phyloP scores from a whole-genome alignment of 1,140 invertebrate genomes.

The Cotesia chilonis region DNA sequence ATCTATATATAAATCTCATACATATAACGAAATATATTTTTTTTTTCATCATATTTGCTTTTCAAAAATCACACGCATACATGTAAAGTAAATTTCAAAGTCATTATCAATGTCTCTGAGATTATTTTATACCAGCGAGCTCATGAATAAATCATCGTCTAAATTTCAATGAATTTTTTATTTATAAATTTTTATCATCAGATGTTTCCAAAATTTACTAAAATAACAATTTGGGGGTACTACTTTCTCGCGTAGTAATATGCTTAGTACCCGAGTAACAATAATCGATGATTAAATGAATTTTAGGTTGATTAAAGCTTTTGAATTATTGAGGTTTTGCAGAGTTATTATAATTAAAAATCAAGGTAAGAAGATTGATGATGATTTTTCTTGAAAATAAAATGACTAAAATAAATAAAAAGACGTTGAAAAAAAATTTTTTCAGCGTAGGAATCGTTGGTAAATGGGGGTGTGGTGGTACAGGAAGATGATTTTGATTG shows the following conservation, averaged over 20 bases:
- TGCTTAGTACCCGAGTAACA: neutral
- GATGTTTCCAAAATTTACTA: constrained; percentile 11
- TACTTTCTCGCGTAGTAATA: constrained; percentile 54
- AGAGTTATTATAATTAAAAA: too few species aligned
- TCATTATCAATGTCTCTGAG: too few species aligned
- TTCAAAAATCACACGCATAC: neutral
- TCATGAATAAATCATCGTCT: too few species aligned
- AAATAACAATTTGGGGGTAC: constrained; percentile 37
- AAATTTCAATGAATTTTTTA: neutral
- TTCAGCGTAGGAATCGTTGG: constrained; percentile 45
- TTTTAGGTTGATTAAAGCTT: neutral
- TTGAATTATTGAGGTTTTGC: too few species aligned
- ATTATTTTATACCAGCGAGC: neutral
- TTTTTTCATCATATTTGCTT: constrained; percentile 3
- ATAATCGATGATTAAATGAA: neutral
- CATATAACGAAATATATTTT: constrained; percentile 23
- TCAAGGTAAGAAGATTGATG: neutral
- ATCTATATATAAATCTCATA: neutral
- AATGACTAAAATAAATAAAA: neutral
- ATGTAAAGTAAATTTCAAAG: constrained; percentile 4
- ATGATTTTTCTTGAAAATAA: neutral
- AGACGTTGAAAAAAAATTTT: constrained; percentile 5
- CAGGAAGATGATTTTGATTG: constrained; percentile 45
- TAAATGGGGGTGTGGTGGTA: constrained; percentile 39
- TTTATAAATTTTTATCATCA: constrained; percentile 31